phyloP scores from a whole-genome alignment of 2,113 vertebrate species.

The Octodon degus region DNA sequence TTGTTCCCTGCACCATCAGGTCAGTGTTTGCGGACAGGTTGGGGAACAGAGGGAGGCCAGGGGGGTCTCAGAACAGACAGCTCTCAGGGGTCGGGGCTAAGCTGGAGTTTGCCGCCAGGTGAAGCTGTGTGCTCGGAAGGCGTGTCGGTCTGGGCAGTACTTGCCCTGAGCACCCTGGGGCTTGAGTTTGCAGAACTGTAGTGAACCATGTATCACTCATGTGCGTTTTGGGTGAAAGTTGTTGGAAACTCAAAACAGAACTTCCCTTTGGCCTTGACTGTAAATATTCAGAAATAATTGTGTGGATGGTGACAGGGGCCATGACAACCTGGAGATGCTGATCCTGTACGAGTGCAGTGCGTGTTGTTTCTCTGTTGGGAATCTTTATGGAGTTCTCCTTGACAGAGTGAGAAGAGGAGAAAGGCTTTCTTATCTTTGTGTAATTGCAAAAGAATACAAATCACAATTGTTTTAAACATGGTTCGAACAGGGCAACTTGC shows the following conservation, averaged over 20 bases:
- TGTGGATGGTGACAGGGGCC: background rate
- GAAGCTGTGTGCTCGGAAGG: background rate
- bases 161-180: background rate
- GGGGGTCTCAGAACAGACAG: background rate
- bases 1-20: background rate
- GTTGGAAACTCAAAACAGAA: background rate
- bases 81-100: background rate
- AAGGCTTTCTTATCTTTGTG: background rate
- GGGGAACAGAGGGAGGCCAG: background rate
- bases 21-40: background rate
- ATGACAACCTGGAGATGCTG: background rate
- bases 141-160: background rate
- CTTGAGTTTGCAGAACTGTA: background rate
- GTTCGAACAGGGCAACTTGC: background rate
- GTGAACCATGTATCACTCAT: background rate
- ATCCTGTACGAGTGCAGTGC: background rate
- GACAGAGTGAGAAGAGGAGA: background rate
- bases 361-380: background rate
- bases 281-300: slow-evolving; percentile 30
- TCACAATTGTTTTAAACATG: background rate
- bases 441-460: background rate
- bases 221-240: slow-evolving; percentile 37
- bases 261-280: slow-evolving; percentile 64
- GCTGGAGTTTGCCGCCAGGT: background rate
- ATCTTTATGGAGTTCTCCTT: slow-evolving; percentile 6